phyloP scores from a whole-genome alignment of 1,140 invertebrate species.

The Caerostris darwini region DNA sequence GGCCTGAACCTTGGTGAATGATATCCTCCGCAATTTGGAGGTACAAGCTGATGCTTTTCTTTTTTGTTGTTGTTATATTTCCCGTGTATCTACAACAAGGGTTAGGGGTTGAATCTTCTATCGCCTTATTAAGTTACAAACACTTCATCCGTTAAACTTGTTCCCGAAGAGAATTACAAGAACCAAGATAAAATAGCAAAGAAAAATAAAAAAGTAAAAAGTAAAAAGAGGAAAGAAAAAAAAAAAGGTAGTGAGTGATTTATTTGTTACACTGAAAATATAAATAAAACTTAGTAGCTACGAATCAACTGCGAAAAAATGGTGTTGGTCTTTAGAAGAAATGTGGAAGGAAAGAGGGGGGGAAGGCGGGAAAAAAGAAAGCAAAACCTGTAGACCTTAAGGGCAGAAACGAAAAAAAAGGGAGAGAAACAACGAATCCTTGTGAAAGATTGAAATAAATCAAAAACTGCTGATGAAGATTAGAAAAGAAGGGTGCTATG shows the following conservation, averaged over 20 bases:
- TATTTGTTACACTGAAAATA: slow-evolving; percentile 59
- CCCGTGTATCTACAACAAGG: not conserved
- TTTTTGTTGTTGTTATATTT: not conserved
- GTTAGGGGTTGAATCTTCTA: not conserved
- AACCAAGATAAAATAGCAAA: not conserved
- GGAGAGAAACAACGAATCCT: not conserved
- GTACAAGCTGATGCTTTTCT: not conserved
- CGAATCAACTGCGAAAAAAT: slow-evolving; percentile 36
- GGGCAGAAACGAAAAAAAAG: not conserved
- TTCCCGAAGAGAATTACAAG: not conserved
- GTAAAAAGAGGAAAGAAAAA: not conserved
- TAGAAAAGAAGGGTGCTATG: slow-evolving; percentile 48
- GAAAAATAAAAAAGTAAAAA: not conserved
- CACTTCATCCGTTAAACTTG: slow-evolving; percentile 38
- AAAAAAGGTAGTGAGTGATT: slow-evolving; percentile 58
- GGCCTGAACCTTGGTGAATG: not conserved
- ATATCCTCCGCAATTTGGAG: slow-evolving; percentile 38
- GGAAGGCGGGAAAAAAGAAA: not conserved
- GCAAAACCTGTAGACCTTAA: not conserved
- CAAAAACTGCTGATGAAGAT: slow-evolving; percentile 33
- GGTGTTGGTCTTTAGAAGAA: not conserved
- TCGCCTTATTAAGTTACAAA: slow-evolving; percentile 76
- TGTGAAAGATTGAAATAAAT: slow-evolving; percentile 56
- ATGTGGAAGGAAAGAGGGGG: not conserved
- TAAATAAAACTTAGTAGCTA: slow-evolving; percentile 62